Base-by-base conservation (phyloP, 2,888 invertebrate genomes). In the Aplocera efformata region DNA sequence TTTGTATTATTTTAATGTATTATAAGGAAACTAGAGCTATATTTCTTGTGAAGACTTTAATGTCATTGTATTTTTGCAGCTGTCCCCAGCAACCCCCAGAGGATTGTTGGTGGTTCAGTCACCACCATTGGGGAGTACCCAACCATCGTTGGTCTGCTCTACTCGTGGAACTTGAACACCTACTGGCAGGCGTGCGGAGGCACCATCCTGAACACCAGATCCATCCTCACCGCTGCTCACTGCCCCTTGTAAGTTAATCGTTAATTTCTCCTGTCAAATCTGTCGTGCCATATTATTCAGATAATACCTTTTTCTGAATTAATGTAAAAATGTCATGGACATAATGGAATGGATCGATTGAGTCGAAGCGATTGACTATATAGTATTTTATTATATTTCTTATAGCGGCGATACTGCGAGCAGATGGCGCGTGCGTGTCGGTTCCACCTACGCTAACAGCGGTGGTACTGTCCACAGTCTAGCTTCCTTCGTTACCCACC, bases 381-480 rank as follows among this genome's bases (percentile, higher is more conserved):
- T n/a, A n/a, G n/a, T n/a, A n/a, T n/a, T n/a, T n/a, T n/a, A n/a
- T n/a, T n/a, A n/a, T n/a, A n/a, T n/a, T n/a, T n/a, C n/a, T n/a
- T n/a, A 60, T 7, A 60, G 65, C 10, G 60, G 61, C 7, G 59
- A 66, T 10, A 23, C 49, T 1, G 26, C 31, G 0, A 20, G 3
- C 5, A 59, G 56, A n/a, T 78, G 69, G 70, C 74, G 67, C 4
- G 38, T 56, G 3, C 72, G 72, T 10, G 50, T 70, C 1, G 79
- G 78, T 3, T 78, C 76, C 7, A 56, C 60, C 4, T 61, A 35
- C 41, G 65, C 68, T 3, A 72, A 66, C 53, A 69, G 64, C 22
- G 76, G 73, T 3, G 79, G 79, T 6, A 37, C 35, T 0, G 60
- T 72, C 1, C 49, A 63, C 39, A 51, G 36, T n/a, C n/a, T 47